phyloP scores from a whole-genome alignment of 2,888 invertebrate species.

The Nomada ferruginata region DNA sequence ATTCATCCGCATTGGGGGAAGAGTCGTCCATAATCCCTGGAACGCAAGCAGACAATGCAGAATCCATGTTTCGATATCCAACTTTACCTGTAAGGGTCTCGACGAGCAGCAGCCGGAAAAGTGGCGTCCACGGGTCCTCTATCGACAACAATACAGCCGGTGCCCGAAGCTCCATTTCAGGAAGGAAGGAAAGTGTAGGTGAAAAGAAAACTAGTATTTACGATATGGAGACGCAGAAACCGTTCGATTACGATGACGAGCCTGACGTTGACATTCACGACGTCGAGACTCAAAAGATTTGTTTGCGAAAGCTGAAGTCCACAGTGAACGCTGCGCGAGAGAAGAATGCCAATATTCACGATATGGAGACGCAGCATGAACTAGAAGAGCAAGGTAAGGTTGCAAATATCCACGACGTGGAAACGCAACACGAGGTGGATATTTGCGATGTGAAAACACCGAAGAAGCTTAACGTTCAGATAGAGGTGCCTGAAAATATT shows the following conservation, averaged over 20 bases:
- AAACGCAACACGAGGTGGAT: conserved; percentile 5
- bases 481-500: conserved; percentile 5
- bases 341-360: conserved; percentile 35
- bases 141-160: conserved; percentile 13
- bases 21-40: conserved; percentile 45
- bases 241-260: background rate
- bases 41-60: conserved; percentile 34
- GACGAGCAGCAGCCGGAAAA: conserved; percentile 4
- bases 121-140: background rate
- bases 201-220: conserved; percentile 44
- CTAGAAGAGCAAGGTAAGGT: background rate
- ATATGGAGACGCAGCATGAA: conserved; percentile 58
- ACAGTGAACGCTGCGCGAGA: background rate
- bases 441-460: conserved; percentile 36
- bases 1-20: conserved; percentile 32
- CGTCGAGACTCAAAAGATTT: conserved; percentile 59
- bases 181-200: conserved; percentile 12
- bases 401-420: conserved; percentile 17
- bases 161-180: background rate
- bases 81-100: conserved; percentile 3
- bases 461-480: background rate
- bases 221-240: conserved; percentile 65
- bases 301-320: background rate
- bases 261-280: conserved; percentile 53
- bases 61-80: conserved; percentile 46